These are phyloP conservation scores for Chrysodeixis includens DNA, from an alignment of 2,888 invertebrate species.

Conservation along the genomic window DNA sequence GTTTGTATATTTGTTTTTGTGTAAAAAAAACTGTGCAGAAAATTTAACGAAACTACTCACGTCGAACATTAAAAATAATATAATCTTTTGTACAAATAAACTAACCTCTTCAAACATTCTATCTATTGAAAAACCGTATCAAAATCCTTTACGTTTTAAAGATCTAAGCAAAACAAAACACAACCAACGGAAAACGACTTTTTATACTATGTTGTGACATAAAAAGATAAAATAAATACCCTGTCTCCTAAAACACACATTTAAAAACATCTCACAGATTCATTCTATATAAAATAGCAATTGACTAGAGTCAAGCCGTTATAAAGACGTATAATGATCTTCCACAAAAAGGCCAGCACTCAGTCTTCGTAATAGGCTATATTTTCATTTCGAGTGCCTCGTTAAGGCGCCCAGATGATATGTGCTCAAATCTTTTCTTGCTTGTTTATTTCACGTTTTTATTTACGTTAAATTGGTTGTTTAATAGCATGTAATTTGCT, in stretches of 20 bases:
- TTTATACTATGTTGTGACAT: no score
- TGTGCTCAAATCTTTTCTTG: slow-evolving; percentile 25
- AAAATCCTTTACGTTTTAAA: no score
- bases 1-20: no score
- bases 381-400: slow-evolving; percentile 39
- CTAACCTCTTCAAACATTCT: no score
- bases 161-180: no score
- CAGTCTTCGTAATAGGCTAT: slow-evolving; percentile 34
- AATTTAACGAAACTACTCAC: no score
- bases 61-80: no score
- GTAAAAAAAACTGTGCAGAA: no score
- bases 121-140: no score
- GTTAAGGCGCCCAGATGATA: slow-evolving; percentile 31
- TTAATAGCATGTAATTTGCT: slow-evolving; percentile 6
- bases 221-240: no score
- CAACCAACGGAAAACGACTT: no score
- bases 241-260: background rate
- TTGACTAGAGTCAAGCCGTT: slow-evolving; percentile 19
- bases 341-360: slow-evolving; percentile 31
- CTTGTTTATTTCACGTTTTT: slow-evolving; percentile 25
- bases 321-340: slow-evolving; percentile 28
- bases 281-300: slow-evolving; percentile 18
- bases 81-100: no score
- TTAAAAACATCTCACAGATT: slow-evolving; percentile 6
- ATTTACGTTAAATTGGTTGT: slow-evolving; percentile 9